Conservation (phyloP, 1,140 invertebrate species). For the Lepidostoma basale region DNA sequence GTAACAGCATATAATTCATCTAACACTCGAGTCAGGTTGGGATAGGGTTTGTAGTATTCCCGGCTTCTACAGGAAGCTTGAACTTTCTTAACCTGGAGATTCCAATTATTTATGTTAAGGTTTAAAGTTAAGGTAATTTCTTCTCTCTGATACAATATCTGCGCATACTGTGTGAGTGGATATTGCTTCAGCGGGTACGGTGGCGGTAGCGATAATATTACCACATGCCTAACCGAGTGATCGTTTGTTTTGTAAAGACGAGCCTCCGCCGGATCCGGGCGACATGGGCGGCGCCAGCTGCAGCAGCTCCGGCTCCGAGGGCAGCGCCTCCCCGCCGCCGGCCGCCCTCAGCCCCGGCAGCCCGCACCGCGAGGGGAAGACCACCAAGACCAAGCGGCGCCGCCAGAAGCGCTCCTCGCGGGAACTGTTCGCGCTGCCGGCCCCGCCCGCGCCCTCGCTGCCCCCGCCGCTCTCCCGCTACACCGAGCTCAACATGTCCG, state of each 20-base stretch:
- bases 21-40: no score
- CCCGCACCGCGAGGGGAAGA: conserved; percentile 42
- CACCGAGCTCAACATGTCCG: conserved; percentile 45
- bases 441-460: conserved; percentile 48
- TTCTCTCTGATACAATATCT: conserved; percentile 18
- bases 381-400: conserved; percentile 49
- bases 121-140: neutral
- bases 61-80: no score
- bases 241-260: conserved; percentile 45
- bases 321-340: conserved; percentile 53
- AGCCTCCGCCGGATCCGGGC: conserved; percentile 41
- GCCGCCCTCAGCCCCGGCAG: conserved; percentile 58
- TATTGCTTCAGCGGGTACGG: conserved; percentile 23
- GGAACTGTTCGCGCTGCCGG: conserved; percentile 48
- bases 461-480: conserved; percentile 53
- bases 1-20: no score
- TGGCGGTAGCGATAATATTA: conserved; percentile 34
- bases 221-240: conserved; percentile 35
- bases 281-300: conserved; percentile 58
- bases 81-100: no score
- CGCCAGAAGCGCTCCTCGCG: conserved; percentile 43
- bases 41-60: no score
- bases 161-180: neutral
- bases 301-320: conserved; percentile 57
- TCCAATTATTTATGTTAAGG: no score